phyloP scores from a whole-genome alignment of 1,140 invertebrate genomes.

The Ganaspis sp. region DNA sequence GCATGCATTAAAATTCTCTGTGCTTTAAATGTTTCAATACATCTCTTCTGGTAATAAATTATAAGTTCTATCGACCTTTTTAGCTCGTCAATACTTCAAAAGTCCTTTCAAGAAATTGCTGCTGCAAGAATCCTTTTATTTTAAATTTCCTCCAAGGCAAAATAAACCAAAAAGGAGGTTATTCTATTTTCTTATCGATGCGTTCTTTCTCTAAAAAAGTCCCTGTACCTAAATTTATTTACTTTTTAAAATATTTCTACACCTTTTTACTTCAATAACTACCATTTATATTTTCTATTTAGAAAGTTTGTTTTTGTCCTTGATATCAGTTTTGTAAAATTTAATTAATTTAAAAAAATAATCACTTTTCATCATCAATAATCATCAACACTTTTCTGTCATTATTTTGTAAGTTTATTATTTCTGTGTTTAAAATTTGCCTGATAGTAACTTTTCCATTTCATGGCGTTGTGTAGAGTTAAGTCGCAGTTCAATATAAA shows the following conservation, averaged over 20 bases:
- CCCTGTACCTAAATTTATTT: too few species aligned
- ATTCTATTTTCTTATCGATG: background rate
- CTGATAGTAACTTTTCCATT: background rate
- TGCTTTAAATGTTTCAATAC: background rate
- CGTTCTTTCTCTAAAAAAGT: background rate
- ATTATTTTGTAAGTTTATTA: too few species aligned
- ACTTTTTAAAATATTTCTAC: too few species aligned
- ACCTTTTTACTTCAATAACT: too few species aligned
- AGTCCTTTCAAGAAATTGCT: background rate
- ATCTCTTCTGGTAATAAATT: background rate
- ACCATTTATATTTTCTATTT: too few species aligned
- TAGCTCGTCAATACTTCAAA: background rate
- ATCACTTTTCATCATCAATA: too few species aligned
- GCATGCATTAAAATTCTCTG: background rate
- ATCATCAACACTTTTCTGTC: too few species aligned
- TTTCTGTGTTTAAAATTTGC: background rate
- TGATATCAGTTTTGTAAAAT: too few species aligned
- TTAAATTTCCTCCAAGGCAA: background rate
- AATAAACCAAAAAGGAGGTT: background rate
- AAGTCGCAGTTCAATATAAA: background rate
- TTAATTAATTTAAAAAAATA: too few species aligned
- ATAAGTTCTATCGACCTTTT: background rate
- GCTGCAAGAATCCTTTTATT: background rate
- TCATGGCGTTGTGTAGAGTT: background rate
- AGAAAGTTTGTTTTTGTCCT: too few species aligned